A percentile compares a stretch with the other conserved stretches of the same genome.
phyloP scores from a whole-genome alignment of 2,797 vertebrate species.

The Catostomus latipinnis region DNA sequence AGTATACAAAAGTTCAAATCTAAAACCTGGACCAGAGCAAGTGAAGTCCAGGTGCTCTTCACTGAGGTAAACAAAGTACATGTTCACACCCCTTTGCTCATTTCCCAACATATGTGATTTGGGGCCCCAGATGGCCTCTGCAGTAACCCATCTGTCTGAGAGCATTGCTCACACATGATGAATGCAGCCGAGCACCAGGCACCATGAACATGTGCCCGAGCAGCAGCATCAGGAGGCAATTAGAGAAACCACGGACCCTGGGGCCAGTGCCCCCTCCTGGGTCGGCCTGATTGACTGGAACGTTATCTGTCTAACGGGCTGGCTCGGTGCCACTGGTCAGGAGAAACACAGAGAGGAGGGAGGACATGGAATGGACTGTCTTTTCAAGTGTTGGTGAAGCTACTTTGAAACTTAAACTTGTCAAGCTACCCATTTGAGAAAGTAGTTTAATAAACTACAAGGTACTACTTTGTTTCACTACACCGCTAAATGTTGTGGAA shows the following conservation, averaged over 20 bases:
- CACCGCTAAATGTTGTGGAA: too few species aligned
- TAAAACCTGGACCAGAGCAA: background rate
- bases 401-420: too few species aligned
- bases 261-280: constrained; percentile 55
- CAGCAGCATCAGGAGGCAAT: constrained; percentile 65
- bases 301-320: constrained; percentile 85
- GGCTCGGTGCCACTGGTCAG: constrained; percentile 76
- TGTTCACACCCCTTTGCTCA: constrained; percentile 18
- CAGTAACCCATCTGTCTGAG: constrained; percentile 75
- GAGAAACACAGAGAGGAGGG: constrained; percentile 66
- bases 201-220: constrained; percentile 79
- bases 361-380: constrained; percentile 57
- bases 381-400: background rate
- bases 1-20: background rate
- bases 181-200: constrained; percentile 62
- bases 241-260: constrained; percentile 48
- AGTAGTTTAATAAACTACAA: too few species aligned
- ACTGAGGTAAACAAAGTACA: background rate
- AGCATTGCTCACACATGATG: constrained; percentile 70
- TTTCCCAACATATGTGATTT: constrained; percentile 22
- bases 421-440: too few species aligned
- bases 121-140: constrained; percentile 66
- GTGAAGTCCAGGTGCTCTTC: background rate
- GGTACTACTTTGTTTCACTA: too few species aligned
- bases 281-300: constrained; percentile 84